Evolutionary conservation across 2,113 vertebrate species (phyloP), one percentile per base, ranked within the genome.

Genomic region (Lasiurus cinereus): DNA sequence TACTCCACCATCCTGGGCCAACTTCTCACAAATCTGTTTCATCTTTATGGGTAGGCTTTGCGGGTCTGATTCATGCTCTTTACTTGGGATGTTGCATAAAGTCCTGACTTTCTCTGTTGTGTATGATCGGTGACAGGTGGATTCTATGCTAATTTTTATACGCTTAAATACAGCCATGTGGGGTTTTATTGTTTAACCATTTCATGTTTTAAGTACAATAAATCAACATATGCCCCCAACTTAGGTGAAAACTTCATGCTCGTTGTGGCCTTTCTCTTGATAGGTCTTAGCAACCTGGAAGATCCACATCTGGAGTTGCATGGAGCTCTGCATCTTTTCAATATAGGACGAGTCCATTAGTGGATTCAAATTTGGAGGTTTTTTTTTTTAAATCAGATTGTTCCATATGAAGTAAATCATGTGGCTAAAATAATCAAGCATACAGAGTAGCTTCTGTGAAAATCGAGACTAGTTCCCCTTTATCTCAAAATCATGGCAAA

Each of bases 141-240:
- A 27, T 59, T 73, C 62, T 73, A 19, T 59, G 43, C 36, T 54
- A 62, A 94, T 72, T 88, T 83, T 24, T 14, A 52, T 54, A 31
- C 82, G n/a, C 31, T 48, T 33, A 15, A 88, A 69, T 83, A 29
- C 67, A 96, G n/a, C 24, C 74, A 46, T 22, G 4, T 54, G 66
- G 21, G 16, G 39, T 85, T 82, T 94, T 62, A 76, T n/a, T 76
- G 12, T 48, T 93, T 84, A 85, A 85, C 91, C 22, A 73, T 82
- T 66, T 94, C 52, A 46, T 36, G 29, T 85, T 91, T 85, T 85
- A 36, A 78, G 46, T 36, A 36, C 14, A 46, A 12, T 70, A 93
- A 93, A 77, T 18, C 73, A 59, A 29, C 48, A 36, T 72, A 36
- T 18, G 21, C 21, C 33, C 4, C 2, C 39, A 59, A 74, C 16